Conservation (phyloP, 1,140 invertebrate species). For the Nylanderia fulva region DNA sequence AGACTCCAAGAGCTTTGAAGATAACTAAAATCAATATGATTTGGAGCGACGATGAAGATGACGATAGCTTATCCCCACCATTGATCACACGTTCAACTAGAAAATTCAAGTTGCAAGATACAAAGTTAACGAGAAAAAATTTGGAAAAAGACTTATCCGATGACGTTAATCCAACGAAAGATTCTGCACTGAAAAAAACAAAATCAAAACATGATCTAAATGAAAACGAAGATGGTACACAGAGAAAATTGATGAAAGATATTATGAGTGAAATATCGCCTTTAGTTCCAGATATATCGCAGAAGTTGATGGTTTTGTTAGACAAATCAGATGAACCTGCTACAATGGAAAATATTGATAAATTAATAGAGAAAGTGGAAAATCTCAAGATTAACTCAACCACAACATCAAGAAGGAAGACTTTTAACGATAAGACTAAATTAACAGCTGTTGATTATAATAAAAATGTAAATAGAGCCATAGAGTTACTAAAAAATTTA, state of each 20-base stretch:
- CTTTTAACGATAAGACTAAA: background rate
- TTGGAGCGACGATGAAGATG: slow-evolving; percentile 67
- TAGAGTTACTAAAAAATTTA: slow-evolving; percentile 13
- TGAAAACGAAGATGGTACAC: background rate
- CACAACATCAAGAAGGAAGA: background rate
- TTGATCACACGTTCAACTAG: background rate
- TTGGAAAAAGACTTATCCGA: slow-evolving; percentile 3
- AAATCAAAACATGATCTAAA: background rate
- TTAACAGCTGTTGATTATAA: slow-evolving; percentile 6
- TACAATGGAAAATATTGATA: slow-evolving; percentile 5
- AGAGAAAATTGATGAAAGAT: slow-evolving; percentile 1
- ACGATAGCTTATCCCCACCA: slow-evolving; percentile 14
- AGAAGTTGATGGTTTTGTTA: background rate
- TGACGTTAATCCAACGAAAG: background rate
- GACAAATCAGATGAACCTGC: slow-evolving; percentile 13
- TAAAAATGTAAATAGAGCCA: background rate
- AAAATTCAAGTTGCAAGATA: background rate
- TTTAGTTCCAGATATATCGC: slow-evolving; percentile 5
- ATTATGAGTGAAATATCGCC: background rate
- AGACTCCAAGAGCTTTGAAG: slow-evolving; percentile 65
- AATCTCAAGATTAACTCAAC: slow-evolving; percentile 15
- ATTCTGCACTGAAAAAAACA: background rate
- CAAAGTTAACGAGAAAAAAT: slow-evolving; percentile 28
- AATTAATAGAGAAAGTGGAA: slow-evolving; percentile 27
- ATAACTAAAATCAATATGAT: slow-evolving; percentile 64